Base-by-base conservation (phyloP, 2,113 vertebrate species). In the Neodontobutis hainanensis region DNA sequence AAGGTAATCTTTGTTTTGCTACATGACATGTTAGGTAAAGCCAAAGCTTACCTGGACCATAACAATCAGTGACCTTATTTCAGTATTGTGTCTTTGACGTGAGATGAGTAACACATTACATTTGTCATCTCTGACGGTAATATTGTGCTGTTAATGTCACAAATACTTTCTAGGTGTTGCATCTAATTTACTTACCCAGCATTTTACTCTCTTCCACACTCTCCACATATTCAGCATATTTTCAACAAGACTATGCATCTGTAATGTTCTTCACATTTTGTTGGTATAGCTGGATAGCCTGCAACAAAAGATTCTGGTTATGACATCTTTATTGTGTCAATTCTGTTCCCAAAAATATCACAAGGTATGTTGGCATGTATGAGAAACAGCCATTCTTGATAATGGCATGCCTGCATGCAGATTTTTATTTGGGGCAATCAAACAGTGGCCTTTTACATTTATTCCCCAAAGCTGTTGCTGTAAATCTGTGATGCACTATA, bases 41-140 rank as follows among this genome's bases (percentile, higher is more conserved):
- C 93, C 93, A 94, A 95, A 95, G 93, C 91, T 75, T 81, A 73
- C 89, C 88, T 92, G 86, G 90, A 91, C 92, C 90, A 90, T 83
- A 63, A 91, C 93, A 91, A 89, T 93, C 90, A 96, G 95, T 97
- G 94, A 92, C 96, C 95, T 96, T 93, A 83, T 81, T 90, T 78
- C 68, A 72, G 56, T 82, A 62, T 86, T 48, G 70, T 89, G 92
- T 79, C 59, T 67, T 56, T 60, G 15, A 63, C 45, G 35, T 63
- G 52, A 70, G 34, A 35, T 15, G 5, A 58, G 59, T 64, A 70
- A 51, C 68, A 68, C 45, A 48, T 56, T 55, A 49, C 48, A 75
- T 49, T 73, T 47, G 48, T 69, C 70, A 43, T 58, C 60, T 72
- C 76, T 69, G 35, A 72, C 8, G 34, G 51, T 71, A 6, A 80